phyloP scores from a whole-genome alignment of 1,140 invertebrate genomes.

The Triops longicaudatus region DNA sequence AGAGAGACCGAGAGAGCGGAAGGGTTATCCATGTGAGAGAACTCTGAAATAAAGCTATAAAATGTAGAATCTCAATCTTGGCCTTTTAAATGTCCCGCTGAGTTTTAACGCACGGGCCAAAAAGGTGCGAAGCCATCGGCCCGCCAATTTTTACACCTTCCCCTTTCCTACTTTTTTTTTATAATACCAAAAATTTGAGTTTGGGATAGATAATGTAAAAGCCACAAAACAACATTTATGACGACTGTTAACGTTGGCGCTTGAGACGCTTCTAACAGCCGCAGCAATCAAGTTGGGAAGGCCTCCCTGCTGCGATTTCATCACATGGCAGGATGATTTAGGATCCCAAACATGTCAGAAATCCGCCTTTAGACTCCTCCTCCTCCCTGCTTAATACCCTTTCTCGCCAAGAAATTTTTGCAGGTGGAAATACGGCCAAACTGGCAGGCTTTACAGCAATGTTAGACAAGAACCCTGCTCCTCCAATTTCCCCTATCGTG shows the following conservation, averaged over 20 bases:
- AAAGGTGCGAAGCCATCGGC: neutral
- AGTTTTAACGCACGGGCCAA: neutral
- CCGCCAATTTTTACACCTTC: conserved; percentile 5
- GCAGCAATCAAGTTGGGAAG: conserved; percentile 10
- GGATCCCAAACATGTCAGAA: conserved; percentile 8
- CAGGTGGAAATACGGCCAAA: neutral
- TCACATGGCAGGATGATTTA: conserved; percentile 10
- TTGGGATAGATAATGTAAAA: neutral
- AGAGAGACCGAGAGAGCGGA: neutral
- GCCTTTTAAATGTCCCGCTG: conserved; percentile 1
- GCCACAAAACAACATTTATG: conserved; percentile 11
- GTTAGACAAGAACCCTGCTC: neutral
- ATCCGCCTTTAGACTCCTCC: neutral
- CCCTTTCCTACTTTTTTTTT: neutral
- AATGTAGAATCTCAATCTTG: conserved; percentile 12
- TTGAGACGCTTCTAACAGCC: conserved; percentile 5
- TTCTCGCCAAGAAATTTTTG: neutral
- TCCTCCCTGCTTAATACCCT: neutral
- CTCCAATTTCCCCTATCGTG: neutral
- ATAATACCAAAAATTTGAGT: neutral
- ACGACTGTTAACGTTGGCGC: conserved; percentile 12
- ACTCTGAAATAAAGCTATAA: neutral
- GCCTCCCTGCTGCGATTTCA: conserved; percentile 13
- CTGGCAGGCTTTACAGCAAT: neutral
- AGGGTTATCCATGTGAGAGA: neutral